A percentile compares a stretch with the other conserved stretches of the same genome.
phyloP scores from a whole-genome alignment of 2,797 vertebrate genomes.

The Myotis myotis region DNA sequence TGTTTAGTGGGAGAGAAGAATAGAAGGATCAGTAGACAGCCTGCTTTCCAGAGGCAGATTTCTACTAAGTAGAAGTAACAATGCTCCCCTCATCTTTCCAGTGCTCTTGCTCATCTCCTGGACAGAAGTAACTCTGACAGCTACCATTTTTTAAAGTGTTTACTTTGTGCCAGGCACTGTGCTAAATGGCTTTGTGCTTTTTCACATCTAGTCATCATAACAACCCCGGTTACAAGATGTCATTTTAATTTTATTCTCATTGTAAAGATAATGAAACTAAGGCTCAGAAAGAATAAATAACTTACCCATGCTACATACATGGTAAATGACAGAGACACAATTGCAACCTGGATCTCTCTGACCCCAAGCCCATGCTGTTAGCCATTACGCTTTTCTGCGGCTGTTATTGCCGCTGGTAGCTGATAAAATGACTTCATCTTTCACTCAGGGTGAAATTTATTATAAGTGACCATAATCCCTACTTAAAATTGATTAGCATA shows the following conservation, averaged over 20 bases:
- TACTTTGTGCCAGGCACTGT: background rate
- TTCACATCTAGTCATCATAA: background rate
- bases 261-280: constrained; percentile 18
- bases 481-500: background rate
- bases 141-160: background rate
- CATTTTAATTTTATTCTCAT: background rate
- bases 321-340: background rate
- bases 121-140: background rate
- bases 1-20: background rate
- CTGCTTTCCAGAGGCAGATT: background rate
- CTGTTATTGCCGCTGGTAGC: background rate
- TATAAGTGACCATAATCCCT: background rate
- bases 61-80: background rate
- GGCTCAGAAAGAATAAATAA: background rate
- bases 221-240: background rate
- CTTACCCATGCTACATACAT: background rate
- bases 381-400: background rate
- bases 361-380: background rate
- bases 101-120: background rate
- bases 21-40: background rate
- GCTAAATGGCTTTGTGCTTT: background rate
- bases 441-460: background rate
- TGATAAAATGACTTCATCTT: background rate
- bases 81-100: background rate
- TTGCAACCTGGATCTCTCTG: background rate